Evolutionary conservation across 2,113 vertebrate genomes (phyloP).

Genomic region (Tachuris rubrigastra): DNA sequence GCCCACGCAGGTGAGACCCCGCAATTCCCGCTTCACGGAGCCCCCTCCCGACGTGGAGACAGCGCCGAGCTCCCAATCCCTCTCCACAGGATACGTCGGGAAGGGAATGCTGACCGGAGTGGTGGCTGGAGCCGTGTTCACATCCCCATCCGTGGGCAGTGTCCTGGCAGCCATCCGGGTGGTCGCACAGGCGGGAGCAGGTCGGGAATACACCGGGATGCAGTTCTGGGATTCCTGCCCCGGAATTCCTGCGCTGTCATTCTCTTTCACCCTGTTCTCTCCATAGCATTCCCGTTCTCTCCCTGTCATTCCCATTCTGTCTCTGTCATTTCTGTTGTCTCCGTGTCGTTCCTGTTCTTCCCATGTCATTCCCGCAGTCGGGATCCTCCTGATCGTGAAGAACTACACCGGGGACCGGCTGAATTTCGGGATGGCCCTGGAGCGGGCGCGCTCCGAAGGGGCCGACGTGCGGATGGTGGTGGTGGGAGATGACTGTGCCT

Average conservation of each 20-base stretch:
- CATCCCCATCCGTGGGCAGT: constrained; percentile 89
- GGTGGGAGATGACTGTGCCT: constrained; percentile 90
- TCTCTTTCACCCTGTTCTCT: fast-evolving
- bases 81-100: constrained; percentile 85
- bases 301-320: not conserved
- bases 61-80: fast-evolving
- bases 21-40: not conserved
- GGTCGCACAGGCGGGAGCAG: constrained; percentile 80
- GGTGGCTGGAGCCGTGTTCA: constrained; percentile 88
- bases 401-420: constrained; percentile 97
- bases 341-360: not conserved
- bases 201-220: not conserved
- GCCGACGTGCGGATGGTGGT: constrained; percentile 84
- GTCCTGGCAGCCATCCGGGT: constrained; percentile 88
- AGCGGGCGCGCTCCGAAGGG: constrained; percentile 83
- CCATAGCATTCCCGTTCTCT: not conserved
- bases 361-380: constrained; percentile 40
- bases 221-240: too few relatives aligned
- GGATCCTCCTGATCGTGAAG: constrained; percentile 91
- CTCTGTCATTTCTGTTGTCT: not conserved
- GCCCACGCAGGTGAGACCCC: constrained; percentile 83
- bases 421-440: constrained; percentile 91
- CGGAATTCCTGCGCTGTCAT: not conserved
- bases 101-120: constrained; percentile 91
- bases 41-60: fast-evolving